Percentiles rank a stretch among this genome's conserved stretches.
Conservation (phyloP, 1,140 invertebrate genomes). For the Acyrthosiphon pisum region DNA sequence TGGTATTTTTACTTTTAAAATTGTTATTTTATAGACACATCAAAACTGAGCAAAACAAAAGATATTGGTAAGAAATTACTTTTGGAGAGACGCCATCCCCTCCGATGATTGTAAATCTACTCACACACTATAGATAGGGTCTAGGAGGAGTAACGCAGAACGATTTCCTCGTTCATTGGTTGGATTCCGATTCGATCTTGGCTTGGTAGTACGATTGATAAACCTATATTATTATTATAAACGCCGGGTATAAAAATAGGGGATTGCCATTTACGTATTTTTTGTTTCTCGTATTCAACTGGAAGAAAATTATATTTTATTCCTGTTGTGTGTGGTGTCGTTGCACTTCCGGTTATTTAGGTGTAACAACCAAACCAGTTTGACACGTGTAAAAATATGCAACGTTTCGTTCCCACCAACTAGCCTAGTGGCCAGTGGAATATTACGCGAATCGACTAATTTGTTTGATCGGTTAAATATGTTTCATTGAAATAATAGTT, state of each 20-base stretch:
- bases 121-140: too few species aligned
- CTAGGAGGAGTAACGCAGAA: neutral
- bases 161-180: too few species aligned
- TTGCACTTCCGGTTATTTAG: constrained; percentile 8
- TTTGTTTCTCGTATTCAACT: neutral
- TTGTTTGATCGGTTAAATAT: neutral
- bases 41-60: too few species aligned
- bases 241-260: neutral
- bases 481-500: neutral
- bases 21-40: too few species aligned
- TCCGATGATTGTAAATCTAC: too few species aligned
- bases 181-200: too few species aligned
- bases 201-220: neutral
- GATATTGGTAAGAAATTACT: too few species aligned
- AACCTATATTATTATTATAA: neutral
- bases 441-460: neutral
- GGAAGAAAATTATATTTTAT: neutral
- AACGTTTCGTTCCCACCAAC: neutral
- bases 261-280: neutral
- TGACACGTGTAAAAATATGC: constrained; percentile 30
- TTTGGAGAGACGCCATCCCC: too few species aligned
- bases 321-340: neutral
- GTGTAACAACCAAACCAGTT: constrained; percentile 24
- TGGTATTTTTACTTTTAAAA: too few species aligned
- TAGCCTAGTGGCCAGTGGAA: neutral